A percentile compares a stretch with the other conserved stretches of the same genome.
Conservation (phyloP, 1,140 invertebrate species). For the Hylaeus anthracinus region DNA sequence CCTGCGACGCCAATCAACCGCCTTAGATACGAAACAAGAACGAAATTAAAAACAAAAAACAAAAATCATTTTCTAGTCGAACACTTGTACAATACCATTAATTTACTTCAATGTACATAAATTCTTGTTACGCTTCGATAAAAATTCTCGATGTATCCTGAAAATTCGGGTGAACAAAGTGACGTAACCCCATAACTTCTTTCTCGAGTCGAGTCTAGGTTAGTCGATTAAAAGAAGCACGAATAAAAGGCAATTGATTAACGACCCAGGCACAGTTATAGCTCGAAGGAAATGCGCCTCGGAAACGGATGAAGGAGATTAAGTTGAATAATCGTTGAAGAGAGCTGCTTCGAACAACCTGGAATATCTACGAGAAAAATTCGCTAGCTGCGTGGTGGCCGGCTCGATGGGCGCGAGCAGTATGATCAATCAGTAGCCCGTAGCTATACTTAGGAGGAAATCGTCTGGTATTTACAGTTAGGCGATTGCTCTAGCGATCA, state of each 20-base stretch:
- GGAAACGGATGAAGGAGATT: not conserved
- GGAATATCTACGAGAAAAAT: constrained; percentile 61
- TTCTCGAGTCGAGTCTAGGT: too few species aligned
- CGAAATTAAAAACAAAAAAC: too few species aligned
- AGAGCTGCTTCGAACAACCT: constrained; percentile 32
- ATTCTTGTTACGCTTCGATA: too few species aligned
- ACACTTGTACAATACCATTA: too few species aligned
- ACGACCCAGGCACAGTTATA: not conserved
- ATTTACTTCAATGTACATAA: too few species aligned
- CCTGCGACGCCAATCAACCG: too few species aligned
- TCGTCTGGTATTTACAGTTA: constrained; percentile 64
- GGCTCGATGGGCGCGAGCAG: constrained; percentile 33
- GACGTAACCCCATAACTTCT: too few species aligned
- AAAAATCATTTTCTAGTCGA: too few species aligned
- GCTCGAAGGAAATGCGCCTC: not conserved
- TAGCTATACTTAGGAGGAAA: constrained; percentile 41
- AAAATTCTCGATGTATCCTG: too few species aligned
- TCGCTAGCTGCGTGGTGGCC: constrained; percentile 50
- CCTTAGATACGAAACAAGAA: too few species aligned
- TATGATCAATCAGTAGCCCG: constrained; percentile 52
- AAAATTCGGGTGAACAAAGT: too few species aligned
- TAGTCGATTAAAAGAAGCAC: too few species aligned
- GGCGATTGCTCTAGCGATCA: constrained; percentile 54
- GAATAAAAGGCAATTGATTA: not conserved
- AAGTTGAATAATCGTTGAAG: not conserved